Evolutionary conservation across 2,113 vertebrate genomes (phyloP).

Genomic region (Phalacrocorax pelagicus): DNA sequence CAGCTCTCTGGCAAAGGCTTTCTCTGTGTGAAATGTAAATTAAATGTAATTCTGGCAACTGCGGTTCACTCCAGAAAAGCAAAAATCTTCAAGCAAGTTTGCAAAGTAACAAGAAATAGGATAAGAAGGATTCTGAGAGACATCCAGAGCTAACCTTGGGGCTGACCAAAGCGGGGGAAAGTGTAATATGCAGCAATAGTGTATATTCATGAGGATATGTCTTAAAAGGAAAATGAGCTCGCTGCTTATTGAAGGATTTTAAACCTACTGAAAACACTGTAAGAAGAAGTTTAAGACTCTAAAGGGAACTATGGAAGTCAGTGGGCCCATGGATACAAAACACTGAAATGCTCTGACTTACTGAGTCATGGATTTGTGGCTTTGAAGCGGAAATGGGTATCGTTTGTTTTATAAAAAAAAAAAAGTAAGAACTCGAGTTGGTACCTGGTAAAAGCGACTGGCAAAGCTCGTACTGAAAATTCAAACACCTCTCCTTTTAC

Average conservation of each 20-base stretch:
- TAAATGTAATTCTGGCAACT: constrained; percentile 20
- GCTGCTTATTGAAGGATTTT: constrained; percentile 19
- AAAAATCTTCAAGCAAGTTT: neutral
- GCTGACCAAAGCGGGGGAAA: neutral
- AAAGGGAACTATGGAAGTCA: neutral
- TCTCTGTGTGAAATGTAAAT: constrained; percentile 33
- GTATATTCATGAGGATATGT: neutral
- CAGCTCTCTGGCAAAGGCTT: constrained; percentile 8
- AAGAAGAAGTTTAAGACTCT: neutral
- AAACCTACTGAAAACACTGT: neutral
- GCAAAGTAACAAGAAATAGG: neutral
- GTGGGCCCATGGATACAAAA: neutral
- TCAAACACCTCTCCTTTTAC: neutral
- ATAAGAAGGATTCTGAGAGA: neutral
- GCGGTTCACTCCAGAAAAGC: neutral
- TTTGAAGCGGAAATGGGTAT: neutral
- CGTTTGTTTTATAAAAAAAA: neutral
- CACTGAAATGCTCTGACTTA: neutral
- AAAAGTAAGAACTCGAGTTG: neutral
- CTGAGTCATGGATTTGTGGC: neutral
- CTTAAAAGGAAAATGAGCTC: constrained; percentile 14
- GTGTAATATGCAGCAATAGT: neutral
- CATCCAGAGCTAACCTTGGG: neutral
- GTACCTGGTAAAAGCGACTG: neutral
- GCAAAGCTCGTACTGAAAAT: neutral